phyloP scores from a whole-genome alignment of 2,113 vertebrate genomes.

The Manacus vitellinus region DNA sequence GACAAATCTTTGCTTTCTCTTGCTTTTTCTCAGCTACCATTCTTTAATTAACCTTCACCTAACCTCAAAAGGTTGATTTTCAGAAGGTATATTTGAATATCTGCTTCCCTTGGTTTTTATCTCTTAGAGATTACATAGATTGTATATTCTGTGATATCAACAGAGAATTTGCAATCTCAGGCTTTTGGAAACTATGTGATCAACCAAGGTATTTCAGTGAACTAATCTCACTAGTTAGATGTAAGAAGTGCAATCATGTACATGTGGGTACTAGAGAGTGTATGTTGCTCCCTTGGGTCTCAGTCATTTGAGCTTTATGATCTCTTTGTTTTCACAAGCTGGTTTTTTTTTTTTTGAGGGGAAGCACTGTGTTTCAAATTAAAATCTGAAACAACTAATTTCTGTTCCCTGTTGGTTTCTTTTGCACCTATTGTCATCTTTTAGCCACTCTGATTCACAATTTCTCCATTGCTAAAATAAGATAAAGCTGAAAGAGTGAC shows the following conservation, averaged over 20 bases:
- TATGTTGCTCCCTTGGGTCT: not conserved
- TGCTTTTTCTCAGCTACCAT: not conserved
- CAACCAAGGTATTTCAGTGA: not conserved
- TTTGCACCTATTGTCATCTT: not conserved
- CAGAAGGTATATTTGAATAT: not conserved
- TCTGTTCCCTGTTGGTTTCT: not conserved
- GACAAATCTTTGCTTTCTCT: not conserved
- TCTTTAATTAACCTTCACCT: not conserved
- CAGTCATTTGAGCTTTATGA: not conserved
- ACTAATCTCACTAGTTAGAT: not conserved
- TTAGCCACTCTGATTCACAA: not conserved
- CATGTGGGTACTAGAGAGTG: fast-evolving
- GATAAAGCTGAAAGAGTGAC: not conserved
- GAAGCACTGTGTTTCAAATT: not conserved
- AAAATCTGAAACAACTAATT: not conserved
- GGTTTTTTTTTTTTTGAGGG: not conserved
- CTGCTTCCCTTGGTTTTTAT: not conserved
- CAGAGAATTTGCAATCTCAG: not conserved
- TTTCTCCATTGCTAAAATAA: not conserved
- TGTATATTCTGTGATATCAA: not conserved
- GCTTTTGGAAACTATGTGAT: not conserved
- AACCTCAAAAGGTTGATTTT: not conserved
- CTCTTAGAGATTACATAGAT: not conserved
- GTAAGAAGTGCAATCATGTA: not conserved
- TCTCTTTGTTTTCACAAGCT: not conserved